Conservation (phyloP, 2,888 invertebrate species). For the Eudasyphora cyanicolor region DNA sequence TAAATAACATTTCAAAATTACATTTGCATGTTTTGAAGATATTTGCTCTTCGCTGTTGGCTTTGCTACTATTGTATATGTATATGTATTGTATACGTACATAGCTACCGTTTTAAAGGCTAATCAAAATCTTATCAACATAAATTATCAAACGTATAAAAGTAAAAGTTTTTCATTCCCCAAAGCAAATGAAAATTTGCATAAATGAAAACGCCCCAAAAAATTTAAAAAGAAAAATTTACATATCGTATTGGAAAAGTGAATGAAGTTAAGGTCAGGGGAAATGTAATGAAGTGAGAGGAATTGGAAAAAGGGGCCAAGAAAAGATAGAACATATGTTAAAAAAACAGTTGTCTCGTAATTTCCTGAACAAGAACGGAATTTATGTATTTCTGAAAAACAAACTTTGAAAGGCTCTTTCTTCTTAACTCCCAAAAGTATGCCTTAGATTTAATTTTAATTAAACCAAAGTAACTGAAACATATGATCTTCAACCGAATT, state of each 20-base stretch:
- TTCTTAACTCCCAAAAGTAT: too few species aligned
- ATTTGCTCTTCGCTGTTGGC: background rate
- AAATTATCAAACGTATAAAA: constrained; percentile 4
- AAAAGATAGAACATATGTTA: too few species aligned
- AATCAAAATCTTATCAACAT: constrained; percentile 35
- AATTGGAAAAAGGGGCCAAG: background rate
- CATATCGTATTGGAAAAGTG: too few species aligned
- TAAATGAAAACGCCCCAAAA: constrained; percentile 33
- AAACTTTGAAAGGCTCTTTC: too few species aligned
- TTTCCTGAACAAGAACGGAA: too few species aligned
- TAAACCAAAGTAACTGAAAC: too few species aligned
- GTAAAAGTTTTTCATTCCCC: constrained; percentile 21
- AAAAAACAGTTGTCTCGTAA: too few species aligned
- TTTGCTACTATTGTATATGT: too few species aligned
- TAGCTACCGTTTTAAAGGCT: background rate
- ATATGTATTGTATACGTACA: too few species aligned
- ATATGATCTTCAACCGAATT: too few species aligned
- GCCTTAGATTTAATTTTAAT: too few species aligned
- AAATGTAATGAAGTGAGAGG: background rate
- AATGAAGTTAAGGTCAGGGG: background rate
- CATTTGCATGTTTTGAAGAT: constrained; percentile 25
- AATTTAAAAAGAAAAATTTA: background rate
- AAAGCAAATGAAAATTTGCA: constrained; percentile 15
- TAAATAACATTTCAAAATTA: constrained; percentile 23
- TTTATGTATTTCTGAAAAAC: too few species aligned